phyloP scores from a whole-genome alignment of 2,797 vertebrate genomes.

The Neopelma chrysocephalum region DNA sequence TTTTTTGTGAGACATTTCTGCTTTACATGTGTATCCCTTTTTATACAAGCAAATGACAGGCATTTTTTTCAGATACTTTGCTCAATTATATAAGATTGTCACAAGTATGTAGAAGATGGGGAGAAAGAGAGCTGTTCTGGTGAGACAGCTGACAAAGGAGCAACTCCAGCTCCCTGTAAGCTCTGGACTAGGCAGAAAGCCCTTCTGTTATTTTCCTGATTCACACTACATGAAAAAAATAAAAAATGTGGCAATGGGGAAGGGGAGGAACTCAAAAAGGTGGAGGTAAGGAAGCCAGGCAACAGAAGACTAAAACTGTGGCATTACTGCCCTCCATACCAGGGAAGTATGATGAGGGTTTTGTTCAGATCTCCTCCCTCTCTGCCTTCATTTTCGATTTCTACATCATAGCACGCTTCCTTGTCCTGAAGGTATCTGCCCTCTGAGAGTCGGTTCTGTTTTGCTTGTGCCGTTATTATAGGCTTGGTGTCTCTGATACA shows the following conservation, averaged over 20 bases:
- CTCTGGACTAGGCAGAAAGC: neutral
- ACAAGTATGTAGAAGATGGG: neutral
- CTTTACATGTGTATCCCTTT: conserved; percentile 54
- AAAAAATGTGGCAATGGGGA: neutral
- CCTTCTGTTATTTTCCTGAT: conserved; percentile 9
- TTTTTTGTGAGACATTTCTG: conserved; percentile 63
- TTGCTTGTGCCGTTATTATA: conserved; percentile 66
- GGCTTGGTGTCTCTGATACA: conserved; percentile 63
- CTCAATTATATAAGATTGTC: conserved; percentile 47
- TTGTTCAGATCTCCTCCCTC: conserved; percentile 5
- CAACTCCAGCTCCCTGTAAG: neutral
- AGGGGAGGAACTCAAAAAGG: neutral
- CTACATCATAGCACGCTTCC: conserved; percentile 2
- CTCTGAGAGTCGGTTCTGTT: conserved; percentile 53
- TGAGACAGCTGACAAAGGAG: conserved; percentile 48
- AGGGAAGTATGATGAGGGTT: neutral
- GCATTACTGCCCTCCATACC: neutral
- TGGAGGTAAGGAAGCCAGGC: conserved; percentile 3
- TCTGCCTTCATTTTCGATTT: conserved; percentile 36
- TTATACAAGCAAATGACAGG: conserved; percentile 40
- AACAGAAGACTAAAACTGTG: neutral
- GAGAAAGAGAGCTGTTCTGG: conserved; percentile 36
- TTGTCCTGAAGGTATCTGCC: conserved; percentile 58
- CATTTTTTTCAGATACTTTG: conserved; percentile 3
- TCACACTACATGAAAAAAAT: neutral